Conservation (phyloP, 1,140 invertebrate genomes). For the Agrilus planipennis region DNA sequence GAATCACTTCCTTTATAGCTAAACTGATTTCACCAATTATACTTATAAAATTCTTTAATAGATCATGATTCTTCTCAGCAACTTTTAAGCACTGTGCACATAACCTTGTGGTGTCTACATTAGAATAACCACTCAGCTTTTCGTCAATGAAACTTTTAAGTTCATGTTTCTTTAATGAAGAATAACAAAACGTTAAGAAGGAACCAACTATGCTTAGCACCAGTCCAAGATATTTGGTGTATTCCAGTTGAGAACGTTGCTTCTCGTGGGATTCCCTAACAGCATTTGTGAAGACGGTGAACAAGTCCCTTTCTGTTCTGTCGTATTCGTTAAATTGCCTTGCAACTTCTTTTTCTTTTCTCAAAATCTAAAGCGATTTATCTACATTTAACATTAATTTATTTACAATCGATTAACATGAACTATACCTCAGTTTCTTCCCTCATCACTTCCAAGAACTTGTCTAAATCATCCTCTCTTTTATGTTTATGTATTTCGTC, state of each 20-base stretch:
- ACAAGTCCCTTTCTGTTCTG: conserved; percentile 47
- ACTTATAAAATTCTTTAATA: too few species aligned
- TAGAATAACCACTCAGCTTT: too few species aligned
- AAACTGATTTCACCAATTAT: too few species aligned
- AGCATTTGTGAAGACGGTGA: conserved; percentile 48
- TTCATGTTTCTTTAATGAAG: conserved; percentile 25
- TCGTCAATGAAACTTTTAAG: conserved; percentile 27
- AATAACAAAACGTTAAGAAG: conserved; percentile 37
- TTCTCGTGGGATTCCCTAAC: conserved; percentile 58
- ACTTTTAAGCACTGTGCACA: too few species aligned
- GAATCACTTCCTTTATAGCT: too few species aligned
- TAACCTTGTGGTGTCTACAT: too few species aligned
- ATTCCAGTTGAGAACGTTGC: conserved; percentile 53
- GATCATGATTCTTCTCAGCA: too few species aligned
- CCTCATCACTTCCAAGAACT: conserved; percentile 27
- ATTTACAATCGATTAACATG: not conserved
- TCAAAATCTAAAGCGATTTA: conserved; percentile 16
- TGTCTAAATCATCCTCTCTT: conserved; percentile 25
- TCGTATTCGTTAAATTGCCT: conserved; percentile 31
- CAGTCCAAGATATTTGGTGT: conserved; percentile 62
- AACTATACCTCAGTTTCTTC: conserved; percentile 26
- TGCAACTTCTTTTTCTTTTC: conserved; percentile 21
- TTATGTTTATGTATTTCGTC: conserved; percentile 29
- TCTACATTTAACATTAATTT: not conserved
- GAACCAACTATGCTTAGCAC: conserved; percentile 55